Evolutionary conservation across 2,888 invertebrate genomes (phyloP), one percentile per base, ranked within the genome.

Genomic region (Anoncus sp.): DNA sequence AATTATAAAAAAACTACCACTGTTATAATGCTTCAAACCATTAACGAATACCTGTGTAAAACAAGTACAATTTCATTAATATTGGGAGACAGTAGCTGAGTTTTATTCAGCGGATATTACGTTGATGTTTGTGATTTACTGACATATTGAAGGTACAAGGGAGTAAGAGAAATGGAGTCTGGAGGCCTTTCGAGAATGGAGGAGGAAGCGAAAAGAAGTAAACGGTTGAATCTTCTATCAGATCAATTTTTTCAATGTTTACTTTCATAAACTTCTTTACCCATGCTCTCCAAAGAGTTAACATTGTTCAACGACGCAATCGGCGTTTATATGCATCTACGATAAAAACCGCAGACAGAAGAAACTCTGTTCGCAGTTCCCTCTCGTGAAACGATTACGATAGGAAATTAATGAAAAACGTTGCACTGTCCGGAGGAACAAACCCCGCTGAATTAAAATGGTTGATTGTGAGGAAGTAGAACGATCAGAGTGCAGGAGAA

Each of bases 361-460:
- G n/a, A n/a, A n/a, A n/a, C n/a, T n/a, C n/a, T n/a, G n/a, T n/a
- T n/a, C n/a, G n/a, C n/a, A n/a, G n/a, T n/a, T n/a, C n/a, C n/a
- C n/a, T n/a, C n/a, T n/a, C n/a, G n/a, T n/a, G n/a, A 51, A 55
- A 55, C 40, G 27, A 60, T 71, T 59, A 51, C 35, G 51, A 49
- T 63, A 22, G 45, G 49, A 53, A 72, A 76, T 60, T 66, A 62
- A 66, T 62, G 27, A 67, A 59, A 51, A 38, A 45, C 20, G 51
- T 53, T 35, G 53, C 43, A 45, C 24, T 20, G 31, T 27, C 14
- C 16, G 22, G 38, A 22, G 40, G 51, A 47, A 38, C 24, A 75
- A 49, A 63, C 27, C n/a, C 10, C 22, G 43, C 3, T 9, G 47
- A 40, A 22, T 55, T 59, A 57, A 63, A 69, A 38, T 22, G 49